Conservation (phyloP, 2,113 vertebrate genomes). For the Merops nubicus region DNA sequence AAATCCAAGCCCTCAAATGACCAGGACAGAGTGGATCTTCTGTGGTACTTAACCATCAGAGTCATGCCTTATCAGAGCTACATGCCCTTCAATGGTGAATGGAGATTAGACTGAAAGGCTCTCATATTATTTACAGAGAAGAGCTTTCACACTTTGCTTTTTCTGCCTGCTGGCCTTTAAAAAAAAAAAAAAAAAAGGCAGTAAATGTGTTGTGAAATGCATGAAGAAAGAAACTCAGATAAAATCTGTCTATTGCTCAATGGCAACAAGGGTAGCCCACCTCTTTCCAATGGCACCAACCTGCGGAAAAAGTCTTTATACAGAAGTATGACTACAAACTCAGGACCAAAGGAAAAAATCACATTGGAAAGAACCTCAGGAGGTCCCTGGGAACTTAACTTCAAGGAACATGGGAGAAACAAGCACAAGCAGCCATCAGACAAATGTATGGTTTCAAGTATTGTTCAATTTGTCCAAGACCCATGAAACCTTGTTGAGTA, state of each 20-base stretch:
- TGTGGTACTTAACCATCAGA: neutral
- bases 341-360: neutral
- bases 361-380: neutral
- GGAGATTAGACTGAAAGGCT: neutral
- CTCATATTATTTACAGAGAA: neutral
- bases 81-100: neutral
- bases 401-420: neutral
- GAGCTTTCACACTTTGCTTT: neutral
- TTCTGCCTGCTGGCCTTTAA: too few relatives aligned
- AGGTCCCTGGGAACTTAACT: neutral
- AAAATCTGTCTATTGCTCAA: neutral
- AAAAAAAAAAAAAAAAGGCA: neutral
- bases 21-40: neutral
- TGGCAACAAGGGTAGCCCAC: neutral
- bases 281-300: neutral
- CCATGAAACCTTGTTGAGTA: slow-evolving; percentile 28
- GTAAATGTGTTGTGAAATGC: neutral
- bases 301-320: neutral
- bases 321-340: neutral
- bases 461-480: slow-evolving; percentile 33
- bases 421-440: neutral
- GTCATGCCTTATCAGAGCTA: neutral
- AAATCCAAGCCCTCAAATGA: neutral
- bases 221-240: neutral
- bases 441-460: neutral